Evolutionary conservation across 2,888 invertebrate genomes (phyloP).

Genomic region (Drosophila atroscutellata): DNA sequence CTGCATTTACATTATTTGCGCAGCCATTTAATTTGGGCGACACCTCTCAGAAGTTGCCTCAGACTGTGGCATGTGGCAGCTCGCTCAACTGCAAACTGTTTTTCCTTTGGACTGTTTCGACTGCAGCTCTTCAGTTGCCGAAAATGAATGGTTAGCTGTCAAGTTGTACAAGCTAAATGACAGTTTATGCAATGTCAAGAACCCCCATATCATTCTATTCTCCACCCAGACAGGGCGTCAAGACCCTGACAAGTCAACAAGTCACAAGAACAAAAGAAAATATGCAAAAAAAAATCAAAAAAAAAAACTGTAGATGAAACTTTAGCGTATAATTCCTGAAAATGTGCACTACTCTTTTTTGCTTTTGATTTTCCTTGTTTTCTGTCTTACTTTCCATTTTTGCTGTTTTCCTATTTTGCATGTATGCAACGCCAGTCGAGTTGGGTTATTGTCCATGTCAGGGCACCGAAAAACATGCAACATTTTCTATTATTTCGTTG

Average conservation of each 20-base stretch:
- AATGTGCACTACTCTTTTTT: constrained; percentile 25
- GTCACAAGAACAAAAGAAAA: constrained; percentile 41
- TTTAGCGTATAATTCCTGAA: constrained; percentile 49
- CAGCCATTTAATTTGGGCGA: constrained; percentile 68
- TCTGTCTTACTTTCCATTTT: constrained; percentile 11
- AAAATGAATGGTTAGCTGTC: constrained; percentile 77
- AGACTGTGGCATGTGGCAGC: constrained; percentile 19
- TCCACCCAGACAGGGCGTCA: constrained; percentile 42
- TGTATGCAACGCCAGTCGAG: constrained; percentile 16
- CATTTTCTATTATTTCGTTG: constrained; percentile 32
- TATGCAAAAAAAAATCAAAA: constrained; percentile 11
- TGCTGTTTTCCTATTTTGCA: constrained; percentile 7
- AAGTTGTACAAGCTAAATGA: constrained; percentile 74
- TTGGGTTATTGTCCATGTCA: constrained; percentile 40
- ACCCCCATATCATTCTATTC: constrained; percentile 27
- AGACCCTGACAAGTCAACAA: constrained; percentile 56
- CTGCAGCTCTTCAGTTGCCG: constrained; percentile 32
- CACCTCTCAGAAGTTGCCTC: constrained; percentile 42
- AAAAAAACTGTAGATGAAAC: not conserved
- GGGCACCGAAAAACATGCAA: constrained; percentile 57
- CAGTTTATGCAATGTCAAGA: constrained; percentile 74
- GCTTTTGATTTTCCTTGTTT: constrained; percentile 1
- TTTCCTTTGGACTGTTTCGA: constrained; percentile 24
- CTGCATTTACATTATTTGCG: constrained; percentile 27
- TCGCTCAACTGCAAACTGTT: constrained; percentile 27